phyloP scores from a whole-genome alignment of 2,113 vertebrate species.

The Bucco capensis region DNA sequence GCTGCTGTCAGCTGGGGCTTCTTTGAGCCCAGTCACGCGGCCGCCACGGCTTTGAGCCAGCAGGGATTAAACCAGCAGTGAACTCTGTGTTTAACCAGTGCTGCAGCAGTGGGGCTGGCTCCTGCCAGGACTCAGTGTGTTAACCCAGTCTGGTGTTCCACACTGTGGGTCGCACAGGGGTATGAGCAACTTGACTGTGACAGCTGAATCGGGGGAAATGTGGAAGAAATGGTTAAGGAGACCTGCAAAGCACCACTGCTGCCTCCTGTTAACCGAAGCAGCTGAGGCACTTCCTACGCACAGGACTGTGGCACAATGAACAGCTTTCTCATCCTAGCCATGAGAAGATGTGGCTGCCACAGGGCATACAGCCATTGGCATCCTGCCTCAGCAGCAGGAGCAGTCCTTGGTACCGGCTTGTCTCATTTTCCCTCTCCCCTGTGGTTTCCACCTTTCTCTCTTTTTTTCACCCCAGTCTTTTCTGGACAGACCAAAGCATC shows the following conservation, averaged over 20 bases:
- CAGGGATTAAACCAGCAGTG: background rate
- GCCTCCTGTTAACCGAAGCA: background rate
- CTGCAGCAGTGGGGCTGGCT: background rate
- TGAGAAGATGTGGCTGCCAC: background rate
- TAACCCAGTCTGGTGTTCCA: background rate
- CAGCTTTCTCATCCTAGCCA: background rate
- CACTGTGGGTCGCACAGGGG: background rate
- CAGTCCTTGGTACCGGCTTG: background rate
- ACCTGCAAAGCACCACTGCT: background rate
- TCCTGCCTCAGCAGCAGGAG: background rate
- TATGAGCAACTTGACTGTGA: background rate
- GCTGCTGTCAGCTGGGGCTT: background rate
- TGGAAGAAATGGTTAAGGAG: background rate
- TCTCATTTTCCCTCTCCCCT: background rate
- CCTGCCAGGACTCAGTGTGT: background rate
- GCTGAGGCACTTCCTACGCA: background rate
- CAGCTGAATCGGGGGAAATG: background rate
- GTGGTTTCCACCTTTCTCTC: background rate
- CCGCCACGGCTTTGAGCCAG: background rate
- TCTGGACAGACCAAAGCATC: no score
- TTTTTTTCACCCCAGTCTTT: background rate
- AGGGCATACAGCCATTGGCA: fast-evolving
- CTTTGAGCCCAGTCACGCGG: background rate
- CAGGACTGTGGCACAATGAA: background rate
- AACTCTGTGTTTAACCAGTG: background rate